These are phyloP conservation scores for Acanthiza pusilla DNA, from an alignment of 2,797 vertebrate species.

Conservation along the genomic window DNA sequence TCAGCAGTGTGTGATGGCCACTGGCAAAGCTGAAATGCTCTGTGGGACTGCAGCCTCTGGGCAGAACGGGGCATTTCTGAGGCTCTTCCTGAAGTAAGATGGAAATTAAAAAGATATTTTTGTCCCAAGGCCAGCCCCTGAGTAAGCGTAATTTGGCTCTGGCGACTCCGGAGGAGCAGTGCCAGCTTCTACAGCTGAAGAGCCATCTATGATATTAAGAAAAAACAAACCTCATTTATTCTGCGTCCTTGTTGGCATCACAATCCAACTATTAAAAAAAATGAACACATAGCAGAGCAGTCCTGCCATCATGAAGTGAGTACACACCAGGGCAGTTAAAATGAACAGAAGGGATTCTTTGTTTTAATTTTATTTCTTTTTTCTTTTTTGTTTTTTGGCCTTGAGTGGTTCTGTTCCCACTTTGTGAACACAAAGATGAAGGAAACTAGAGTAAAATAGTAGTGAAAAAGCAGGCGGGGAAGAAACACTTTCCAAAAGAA, in stretches of 20 bases:
- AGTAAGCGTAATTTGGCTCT: conserved; percentile 36
- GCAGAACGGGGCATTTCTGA: conserved; percentile 10
- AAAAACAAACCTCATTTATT: conserved; percentile 34
- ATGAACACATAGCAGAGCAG: not conserved
- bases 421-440: not conserved
- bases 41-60: not conserved
- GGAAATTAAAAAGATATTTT: conserved; percentile 53
- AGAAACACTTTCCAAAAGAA: not conserved
- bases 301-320: not conserved
- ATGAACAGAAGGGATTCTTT: not conserved
- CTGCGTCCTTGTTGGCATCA: conserved; percentile 22
- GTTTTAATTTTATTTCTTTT: not conserved
- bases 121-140: conserved; percentile 43
- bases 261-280: not conserved
- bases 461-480: not conserved
- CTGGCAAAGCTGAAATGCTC: not conserved
- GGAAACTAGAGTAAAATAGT: not conserved
- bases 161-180: not conserved
- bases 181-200: conserved; percentile 50
- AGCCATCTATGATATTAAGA: conserved; percentile 25
- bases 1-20: not conserved
- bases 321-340: not conserved
- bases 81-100: conserved; percentile 22
- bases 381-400: not conserved
- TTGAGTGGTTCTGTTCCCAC: not conserved